These are phyloP conservation scores for Strix uralensis DNA, from an alignment of 2,113 vertebrate species.

Conservation along the genomic window DNA sequence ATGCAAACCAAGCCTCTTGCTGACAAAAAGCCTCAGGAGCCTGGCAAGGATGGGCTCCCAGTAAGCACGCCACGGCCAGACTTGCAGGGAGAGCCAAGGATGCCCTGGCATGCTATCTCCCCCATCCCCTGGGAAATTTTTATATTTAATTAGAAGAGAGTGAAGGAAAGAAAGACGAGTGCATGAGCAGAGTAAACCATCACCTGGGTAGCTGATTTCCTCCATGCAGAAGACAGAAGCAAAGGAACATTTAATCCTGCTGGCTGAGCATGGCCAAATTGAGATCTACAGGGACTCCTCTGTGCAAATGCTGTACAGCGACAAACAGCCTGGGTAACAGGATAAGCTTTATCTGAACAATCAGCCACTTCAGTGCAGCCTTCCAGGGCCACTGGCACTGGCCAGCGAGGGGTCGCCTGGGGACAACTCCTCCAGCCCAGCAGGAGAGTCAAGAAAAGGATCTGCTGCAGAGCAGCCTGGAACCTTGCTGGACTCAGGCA, in stretches of 20 bases:
- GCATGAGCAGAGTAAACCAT: background rate
- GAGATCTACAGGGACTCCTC: constrained; percentile 49
- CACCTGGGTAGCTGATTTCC: background rate
- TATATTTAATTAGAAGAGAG: constrained; percentile 35
- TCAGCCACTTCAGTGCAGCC: constrained; percentile 25
- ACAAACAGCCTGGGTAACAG: constrained; percentile 46
- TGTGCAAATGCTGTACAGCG: constrained; percentile 21
- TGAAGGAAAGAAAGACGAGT: background rate
- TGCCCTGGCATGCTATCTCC: background rate
- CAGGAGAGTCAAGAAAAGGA: background rate
- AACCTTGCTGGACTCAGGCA: background rate
- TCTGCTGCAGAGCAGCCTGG: background rate
- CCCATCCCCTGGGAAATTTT: background rate
- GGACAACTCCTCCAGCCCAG: background rate
- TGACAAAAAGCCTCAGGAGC: background rate
- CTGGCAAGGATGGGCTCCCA: background rate
- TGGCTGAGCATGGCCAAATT: constrained; percentile 29
- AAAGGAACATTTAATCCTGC: constrained; percentile 59
- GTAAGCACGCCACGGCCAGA: background rate
- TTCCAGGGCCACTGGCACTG: background rate
- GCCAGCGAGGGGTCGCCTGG: background rate
- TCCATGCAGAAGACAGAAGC: constrained; percentile 15
- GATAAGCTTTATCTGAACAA: constrained; percentile 57
- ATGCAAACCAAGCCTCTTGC: background rate
- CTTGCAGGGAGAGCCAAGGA: background rate